phyloP scores from a whole-genome alignment of 2,888 invertebrate genomes.

The Galerucella pusilla region DNA sequence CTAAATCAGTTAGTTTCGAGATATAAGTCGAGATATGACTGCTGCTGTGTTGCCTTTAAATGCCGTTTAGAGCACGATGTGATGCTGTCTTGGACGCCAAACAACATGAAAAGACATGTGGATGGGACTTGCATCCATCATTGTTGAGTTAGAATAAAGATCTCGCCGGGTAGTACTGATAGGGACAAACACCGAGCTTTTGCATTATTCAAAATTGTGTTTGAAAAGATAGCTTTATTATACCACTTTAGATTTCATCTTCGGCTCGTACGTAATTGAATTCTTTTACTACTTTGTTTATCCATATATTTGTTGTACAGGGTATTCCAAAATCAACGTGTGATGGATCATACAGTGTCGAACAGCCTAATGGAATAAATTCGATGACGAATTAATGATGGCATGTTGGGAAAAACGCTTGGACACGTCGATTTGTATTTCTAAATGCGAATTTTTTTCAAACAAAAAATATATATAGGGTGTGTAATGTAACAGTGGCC shows the following conservation, averaged over 20 bases:
- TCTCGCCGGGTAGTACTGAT: constrained; percentile 30
- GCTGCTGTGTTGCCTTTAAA: constrained; percentile 52
- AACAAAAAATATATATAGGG: too few relatives aligned
- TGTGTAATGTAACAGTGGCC: too few relatives aligned
- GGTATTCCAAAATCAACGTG: neutral
- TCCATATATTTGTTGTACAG: neutral
- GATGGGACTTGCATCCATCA: constrained; percentile 40
- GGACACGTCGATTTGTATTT: too few relatives aligned
- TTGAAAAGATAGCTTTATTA: constrained; percentile 32
- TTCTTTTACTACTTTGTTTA: constrained; percentile 9
- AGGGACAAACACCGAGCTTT: constrained; percentile 25
- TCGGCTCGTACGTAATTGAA: constrained; percentile 2
- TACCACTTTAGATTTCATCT: constrained; percentile 27
- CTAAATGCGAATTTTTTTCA: too few relatives aligned
- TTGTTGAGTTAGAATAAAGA: constrained; percentile 35
- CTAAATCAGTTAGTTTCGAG: constrained; percentile 63
- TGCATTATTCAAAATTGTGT: constrained; percentile 36
- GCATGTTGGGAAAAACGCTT: too few relatives aligned
- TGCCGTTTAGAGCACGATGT: constrained; percentile 59
- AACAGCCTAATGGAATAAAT: too few relatives aligned
- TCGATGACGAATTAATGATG: too few relatives aligned
- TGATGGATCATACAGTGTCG: too few relatives aligned
- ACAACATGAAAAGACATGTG: constrained; percentile 42
- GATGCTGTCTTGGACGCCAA: constrained; percentile 47
- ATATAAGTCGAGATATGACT: constrained; percentile 49